Percentiles rank a stretch among this genome's conserved stretches.
phyloP scores from a whole-genome alignment of 2,888 invertebrate genomes.

The Cephus rjabovi region DNA sequence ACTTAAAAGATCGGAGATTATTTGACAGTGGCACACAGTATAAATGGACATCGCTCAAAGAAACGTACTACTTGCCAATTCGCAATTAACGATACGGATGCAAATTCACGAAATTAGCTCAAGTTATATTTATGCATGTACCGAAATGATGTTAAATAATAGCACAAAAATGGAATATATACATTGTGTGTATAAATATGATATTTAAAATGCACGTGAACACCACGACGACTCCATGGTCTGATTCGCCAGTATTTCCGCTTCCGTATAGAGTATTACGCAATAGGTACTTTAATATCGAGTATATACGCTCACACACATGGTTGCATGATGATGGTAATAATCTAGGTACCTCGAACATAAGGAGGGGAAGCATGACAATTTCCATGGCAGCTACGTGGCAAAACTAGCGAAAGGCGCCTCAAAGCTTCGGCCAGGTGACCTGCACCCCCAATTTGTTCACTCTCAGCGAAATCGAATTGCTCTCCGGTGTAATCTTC shows the following conservation, averaged over 20 bases:
- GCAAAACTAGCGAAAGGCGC: slow-evolving; percentile 74
- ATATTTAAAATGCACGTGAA: neutral
- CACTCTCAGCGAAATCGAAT: slow-evolving; percentile 65
- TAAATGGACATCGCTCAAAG: neutral
- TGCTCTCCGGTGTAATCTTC: slow-evolving; percentile 65
- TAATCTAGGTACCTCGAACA: slow-evolving; percentile 74
- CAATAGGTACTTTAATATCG: slow-evolving; percentile 40
- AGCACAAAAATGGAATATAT: neutral
- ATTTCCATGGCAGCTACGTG: slow-evolving; percentile 79
- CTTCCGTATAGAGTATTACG: slow-evolving; percentile 5
- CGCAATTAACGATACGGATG: neutral
- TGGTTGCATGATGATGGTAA: slow-evolving; percentile 61
- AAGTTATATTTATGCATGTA: neutral
- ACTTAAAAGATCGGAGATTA: neutral
- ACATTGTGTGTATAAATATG: neutral
- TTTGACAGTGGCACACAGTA: neutral
- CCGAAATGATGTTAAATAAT: neutral
- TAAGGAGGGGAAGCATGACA: slow-evolving; percentile 78
- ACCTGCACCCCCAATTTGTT: slow-evolving; percentile 63
- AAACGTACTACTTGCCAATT: neutral
- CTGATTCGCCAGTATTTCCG: slow-evolving; percentile 6
- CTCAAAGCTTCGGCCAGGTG: slow-evolving; percentile 67
- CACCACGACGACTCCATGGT: neutral
- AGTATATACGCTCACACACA: slow-evolving; percentile 58
- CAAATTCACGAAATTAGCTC: neutral